Evolutionary conservation across 2,113 vertebrate species (phyloP).

Genomic region (Atherinomorus stipes): DNA sequence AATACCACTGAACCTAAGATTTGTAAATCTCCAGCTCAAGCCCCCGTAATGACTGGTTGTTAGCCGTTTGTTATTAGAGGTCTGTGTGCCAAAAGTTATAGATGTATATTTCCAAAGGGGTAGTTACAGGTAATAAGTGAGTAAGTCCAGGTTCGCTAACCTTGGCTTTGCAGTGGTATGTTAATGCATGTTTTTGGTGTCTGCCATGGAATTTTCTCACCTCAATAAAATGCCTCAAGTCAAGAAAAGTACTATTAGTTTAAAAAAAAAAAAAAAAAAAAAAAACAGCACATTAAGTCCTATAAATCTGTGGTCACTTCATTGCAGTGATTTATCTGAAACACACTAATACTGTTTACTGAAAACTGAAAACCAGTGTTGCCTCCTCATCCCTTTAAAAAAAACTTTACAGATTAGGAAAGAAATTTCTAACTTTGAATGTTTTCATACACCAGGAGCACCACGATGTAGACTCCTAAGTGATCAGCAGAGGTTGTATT

Average conservation of each 20-base stretch:
- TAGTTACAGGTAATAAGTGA: constrained; percentile 85
- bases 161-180: constrained; percentile 85
- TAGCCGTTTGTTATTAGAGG: constrained; percentile 84
- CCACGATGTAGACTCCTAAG: too few species aligned
- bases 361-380: too few species aligned
- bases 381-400: too few species aligned
- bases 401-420: not conserved
- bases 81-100: constrained; percentile 83
- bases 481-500: too few species aligned
- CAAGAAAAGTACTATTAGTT: constrained; percentile 1
- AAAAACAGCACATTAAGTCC: constrained; percentile 30
- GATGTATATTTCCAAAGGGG: constrained; percentile 83
- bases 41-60: constrained; percentile 84
- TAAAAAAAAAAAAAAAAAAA: not conserved
- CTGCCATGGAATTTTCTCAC: constrained; percentile 82
- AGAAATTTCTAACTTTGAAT: fast-evolving
- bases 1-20: constrained; percentile 77
- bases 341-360: constrained; percentile 7
- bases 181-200: constrained; percentile 85
- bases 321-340: constrained; percentile 31
- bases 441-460: too few species aligned
- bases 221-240: constrained; percentile 78
- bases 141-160: constrained; percentile 81
- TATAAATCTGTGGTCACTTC: constrained; percentile 23
- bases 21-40: constrained; percentile 84